Base-by-base conservation (phyloP, 2,888 invertebrate species). In the Meta bourneti region DNA sequence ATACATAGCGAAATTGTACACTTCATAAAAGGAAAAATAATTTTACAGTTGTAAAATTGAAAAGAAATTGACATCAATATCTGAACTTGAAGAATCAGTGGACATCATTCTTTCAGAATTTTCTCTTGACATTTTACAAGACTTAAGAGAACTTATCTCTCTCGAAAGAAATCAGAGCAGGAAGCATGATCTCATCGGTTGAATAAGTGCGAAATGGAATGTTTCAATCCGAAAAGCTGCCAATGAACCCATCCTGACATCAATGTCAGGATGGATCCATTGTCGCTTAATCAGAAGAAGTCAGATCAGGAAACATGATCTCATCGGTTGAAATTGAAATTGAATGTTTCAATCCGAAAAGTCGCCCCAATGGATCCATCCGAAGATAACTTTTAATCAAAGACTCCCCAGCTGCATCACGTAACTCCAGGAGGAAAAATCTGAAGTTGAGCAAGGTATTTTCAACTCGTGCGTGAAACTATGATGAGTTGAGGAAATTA, bases 391-490 rank as follows among this genome's bases (percentile, higher is more conserved):
- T 70, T 86, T 79, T 86, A 79, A 86, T 86, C 79, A 86, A 51
- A 70, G 34, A 54, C 20, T 79, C n/a, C 48, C 34, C 54, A 69
- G 48, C 48, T 69, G 61, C 54, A 86, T 86, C 86, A 86, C 86
- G 86, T 86, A 70, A 20, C 20, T 72, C 51, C 11, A 34, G 16
- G 49, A 54, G 20, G 19, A 84, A 52, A 84, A 34, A 75, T 61
- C 48, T 54, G 54, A 52, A 74, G 74, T 61, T 54, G n/a, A 72
- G 51, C 80, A 74, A 61, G 69, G 74, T 61, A 80, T 34, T 34
- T 88, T 88, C 74, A 81, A 80, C 80, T 82, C 82, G 77, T 82
- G 89, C 81, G 82, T 72, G 82, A 89, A 89, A 82, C 89, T 82
- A 81, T 89, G 82, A 89, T 75, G 82, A 77, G 82, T 89, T 52